Conservation (phyloP, 2,113 vertebrate species). For the Psilopsiagon aymara region DNA sequence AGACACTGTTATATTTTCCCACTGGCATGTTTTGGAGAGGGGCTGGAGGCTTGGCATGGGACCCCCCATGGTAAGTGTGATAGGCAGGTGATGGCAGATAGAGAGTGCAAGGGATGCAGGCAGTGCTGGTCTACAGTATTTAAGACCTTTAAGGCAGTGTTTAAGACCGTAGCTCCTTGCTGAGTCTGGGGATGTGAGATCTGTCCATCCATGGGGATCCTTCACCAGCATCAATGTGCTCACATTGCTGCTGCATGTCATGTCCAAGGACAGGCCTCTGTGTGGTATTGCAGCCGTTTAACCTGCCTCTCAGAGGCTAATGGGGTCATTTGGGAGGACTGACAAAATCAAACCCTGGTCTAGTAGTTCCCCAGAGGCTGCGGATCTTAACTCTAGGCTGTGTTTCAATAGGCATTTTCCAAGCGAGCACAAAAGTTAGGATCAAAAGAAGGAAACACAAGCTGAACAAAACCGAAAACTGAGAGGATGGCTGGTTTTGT, state of each 20-base stretch:
- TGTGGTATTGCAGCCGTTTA: background rate
- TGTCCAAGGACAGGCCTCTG: background rate
- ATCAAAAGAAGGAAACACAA: background rate
- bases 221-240: rapidly evolving
- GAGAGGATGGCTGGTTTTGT: background rate
- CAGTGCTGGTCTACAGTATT: background rate
- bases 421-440: background rate
- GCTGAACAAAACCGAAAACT: background rate
- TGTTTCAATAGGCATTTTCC: background rate
- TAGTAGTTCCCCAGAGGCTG: background rate
- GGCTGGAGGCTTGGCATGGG: rapidly evolving
- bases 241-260: rapidly evolving
- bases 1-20: background rate
- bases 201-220: rapidly evolving
- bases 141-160: background rate
- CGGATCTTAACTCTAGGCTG: background rate
- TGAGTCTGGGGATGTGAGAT: rapidly evolving
- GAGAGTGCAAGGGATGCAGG: background rate
- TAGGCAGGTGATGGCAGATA: too few species aligned
- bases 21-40: rapidly evolving
- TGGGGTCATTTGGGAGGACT: background rate
- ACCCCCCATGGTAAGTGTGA: rapidly evolving
- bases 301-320: background rate
- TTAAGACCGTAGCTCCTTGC: background rate
- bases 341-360: background rate